These are phyloP conservation scores for Mugil cephalus DNA, from an alignment of 2,113 vertebrate genomes.

Conservation along the genomic window DNA sequence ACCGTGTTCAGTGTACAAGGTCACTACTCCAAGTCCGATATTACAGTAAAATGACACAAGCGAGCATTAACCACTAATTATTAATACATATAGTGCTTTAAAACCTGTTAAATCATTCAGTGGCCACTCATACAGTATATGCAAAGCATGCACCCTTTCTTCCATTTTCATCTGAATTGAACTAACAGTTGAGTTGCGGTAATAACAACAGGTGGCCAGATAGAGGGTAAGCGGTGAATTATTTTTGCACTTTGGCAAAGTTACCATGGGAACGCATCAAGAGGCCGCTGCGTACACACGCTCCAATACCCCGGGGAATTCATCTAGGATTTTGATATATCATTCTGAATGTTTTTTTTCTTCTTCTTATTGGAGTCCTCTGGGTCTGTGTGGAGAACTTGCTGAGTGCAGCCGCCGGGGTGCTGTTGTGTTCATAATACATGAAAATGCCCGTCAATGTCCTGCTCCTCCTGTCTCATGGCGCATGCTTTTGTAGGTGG, in stretches of 20 bases:
- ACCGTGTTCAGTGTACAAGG: too few species aligned
- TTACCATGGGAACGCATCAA: conserved; percentile 62
- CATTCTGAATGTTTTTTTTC: conserved; percentile 5
- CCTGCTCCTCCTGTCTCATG: conserved; percentile 6
- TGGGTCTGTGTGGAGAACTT: background rate
- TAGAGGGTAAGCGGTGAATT: conserved; percentile 53
- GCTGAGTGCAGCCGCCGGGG: background rate
- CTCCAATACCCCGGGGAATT: background rate
- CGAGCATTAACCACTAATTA: conserved; percentile 12
- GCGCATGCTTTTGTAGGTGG: background rate
- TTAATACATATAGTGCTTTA: conserved; percentile 6
- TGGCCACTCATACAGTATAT: conserved; percentile 6
- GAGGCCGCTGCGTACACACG: conserved; percentile 14
- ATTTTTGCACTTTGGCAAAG: conserved; percentile 43
- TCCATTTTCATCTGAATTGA: conserved; percentile 18
- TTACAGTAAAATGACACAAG: background rate
- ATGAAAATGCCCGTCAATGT: conserved; percentile 41
- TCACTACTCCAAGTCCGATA: too few species aligned
- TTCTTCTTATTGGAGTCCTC: background rate
- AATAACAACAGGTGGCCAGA: conserved; percentile 65
- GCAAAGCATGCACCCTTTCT: conserved; percentile 9
- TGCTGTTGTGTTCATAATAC: conserved; percentile 28
- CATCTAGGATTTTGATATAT: conserved; percentile 14
- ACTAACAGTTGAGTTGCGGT: conserved; percentile 52
- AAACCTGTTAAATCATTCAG: conserved; percentile 33